Conservation (phyloP, 2,797 vertebrate species). For the Gallirallus australis region DNA sequence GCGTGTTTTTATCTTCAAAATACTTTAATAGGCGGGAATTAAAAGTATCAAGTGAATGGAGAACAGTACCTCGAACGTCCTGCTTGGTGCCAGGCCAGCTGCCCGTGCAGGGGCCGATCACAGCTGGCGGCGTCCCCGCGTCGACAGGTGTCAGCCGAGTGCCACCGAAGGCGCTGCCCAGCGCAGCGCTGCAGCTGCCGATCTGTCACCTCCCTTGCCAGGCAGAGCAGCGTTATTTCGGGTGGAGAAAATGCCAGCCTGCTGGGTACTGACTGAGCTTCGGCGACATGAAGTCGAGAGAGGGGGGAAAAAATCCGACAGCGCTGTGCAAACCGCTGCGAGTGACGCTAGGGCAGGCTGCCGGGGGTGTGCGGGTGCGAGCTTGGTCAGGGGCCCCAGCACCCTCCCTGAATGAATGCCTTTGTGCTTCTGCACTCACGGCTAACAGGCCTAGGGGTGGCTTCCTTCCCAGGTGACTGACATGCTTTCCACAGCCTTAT, state of each 20-base stretch:
- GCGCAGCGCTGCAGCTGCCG: background rate
- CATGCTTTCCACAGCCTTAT: background rate
- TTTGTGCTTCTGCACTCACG: background rate
- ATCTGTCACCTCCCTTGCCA: background rate
- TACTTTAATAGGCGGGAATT: background rate
- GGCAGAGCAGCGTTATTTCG: background rate
- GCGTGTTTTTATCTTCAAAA: background rate
- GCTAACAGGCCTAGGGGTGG: no score
- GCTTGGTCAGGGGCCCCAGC: background rate
- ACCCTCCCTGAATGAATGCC: background rate
- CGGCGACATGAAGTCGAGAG: background rate
- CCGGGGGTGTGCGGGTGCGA: background rate
- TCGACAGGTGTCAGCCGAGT: conserved; percentile 69
- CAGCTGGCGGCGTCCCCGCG: background rate
- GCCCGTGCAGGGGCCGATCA: background rate
- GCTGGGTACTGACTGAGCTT: background rate
- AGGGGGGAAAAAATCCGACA: background rate
- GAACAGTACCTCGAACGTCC: background rate
- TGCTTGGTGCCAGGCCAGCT: background rate
- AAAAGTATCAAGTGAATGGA: background rate
- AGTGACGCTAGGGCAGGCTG: background rate
- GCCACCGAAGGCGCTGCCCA: conserved; percentile 1
- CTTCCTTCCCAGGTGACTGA: background rate
- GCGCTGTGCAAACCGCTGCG: background rate
- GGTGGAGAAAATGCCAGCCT: background rate